These are phyloP conservation scores for Aphidius ervi DNA, from an alignment of 1,140 invertebrate species.

Conservation along the genomic window DNA sequence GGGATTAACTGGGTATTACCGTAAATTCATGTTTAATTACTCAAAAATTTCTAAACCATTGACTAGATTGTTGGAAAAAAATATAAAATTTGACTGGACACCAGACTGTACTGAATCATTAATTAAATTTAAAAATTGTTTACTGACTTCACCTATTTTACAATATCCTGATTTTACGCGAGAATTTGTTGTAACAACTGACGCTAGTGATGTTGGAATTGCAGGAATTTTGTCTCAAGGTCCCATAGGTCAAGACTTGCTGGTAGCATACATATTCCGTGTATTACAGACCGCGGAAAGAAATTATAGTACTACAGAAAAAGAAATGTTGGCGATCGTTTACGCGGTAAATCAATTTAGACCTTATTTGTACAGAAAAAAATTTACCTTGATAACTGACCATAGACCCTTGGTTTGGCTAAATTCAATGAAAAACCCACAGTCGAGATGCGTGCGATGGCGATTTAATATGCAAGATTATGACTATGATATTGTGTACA, in stretches of 20 bases:
- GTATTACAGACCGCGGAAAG: background rate
- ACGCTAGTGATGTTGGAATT: background rate
- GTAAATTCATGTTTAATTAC: background rate
- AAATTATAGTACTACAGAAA: constrained; percentile 3
- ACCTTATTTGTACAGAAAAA: constrained; percentile 5
- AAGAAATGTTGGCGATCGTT: constrained; percentile 8
- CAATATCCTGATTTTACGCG: constrained; percentile 13
- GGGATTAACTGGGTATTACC: too few relatives aligned
- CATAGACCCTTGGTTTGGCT: constrained; percentile 10
- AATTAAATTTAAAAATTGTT: background rate
- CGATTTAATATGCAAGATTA: constrained; percentile 5
- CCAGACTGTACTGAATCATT: background rate
- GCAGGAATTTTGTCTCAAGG: constrained; percentile 6
- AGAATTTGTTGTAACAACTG: constrained; percentile 4
- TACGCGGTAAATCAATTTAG: background rate
- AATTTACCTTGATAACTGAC: constrained; percentile 5
- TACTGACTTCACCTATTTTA: background rate
- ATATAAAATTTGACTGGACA: background rate
- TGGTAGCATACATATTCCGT: background rate
- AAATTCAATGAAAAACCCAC: constrained; percentile 8
- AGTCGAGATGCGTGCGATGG: constrained; percentile 1
- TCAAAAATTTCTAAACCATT: constrained; percentile 5
- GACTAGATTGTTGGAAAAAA: background rate
- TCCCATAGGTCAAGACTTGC: constrained; percentile 1
- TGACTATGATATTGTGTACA: constrained; percentile 8